Conservation (phyloP, 2,888 invertebrate genomes). For the Brenthis daphne region DNA sequence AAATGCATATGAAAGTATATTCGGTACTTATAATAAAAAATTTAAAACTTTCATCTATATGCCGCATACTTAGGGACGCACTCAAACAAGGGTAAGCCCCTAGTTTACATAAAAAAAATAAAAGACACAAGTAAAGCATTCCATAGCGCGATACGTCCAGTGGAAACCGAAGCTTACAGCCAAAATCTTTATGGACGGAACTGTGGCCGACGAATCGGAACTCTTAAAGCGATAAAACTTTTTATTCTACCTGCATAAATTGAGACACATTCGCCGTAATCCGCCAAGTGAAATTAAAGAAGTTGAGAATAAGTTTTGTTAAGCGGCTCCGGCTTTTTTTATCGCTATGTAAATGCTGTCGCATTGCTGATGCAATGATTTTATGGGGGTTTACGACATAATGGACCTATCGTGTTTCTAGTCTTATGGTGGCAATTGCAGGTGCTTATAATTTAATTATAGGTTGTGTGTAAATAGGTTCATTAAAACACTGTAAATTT, state of each 20-base stretch:
- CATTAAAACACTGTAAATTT: too few relatives aligned
- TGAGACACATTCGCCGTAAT: slow-evolving; percentile 57
- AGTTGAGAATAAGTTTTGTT: slow-evolving; percentile 60
- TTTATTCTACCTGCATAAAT: slow-evolving; percentile 59
- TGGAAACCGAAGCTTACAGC: slow-evolving; percentile 15
- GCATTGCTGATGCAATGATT: slow-evolving; percentile 20
- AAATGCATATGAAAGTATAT: too few relatives aligned
- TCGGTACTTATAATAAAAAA: too few relatives aligned
- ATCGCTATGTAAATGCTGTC: slow-evolving; percentile 25
- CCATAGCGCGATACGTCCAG: slow-evolving; percentile 10
- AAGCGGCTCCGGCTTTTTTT: slow-evolving; percentile 43
- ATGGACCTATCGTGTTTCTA: not conserved
- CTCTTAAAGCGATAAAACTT: slow-evolving; percentile 54
- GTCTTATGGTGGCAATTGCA: too few relatives aligned
- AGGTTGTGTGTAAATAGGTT: too few relatives aligned
- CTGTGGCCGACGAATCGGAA: slow-evolving; percentile 38
- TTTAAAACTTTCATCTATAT: too few relatives aligned
- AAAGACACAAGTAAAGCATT: too few relatives aligned
- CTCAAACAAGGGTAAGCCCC: too few relatives aligned
- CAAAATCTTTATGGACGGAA: slow-evolving; percentile 33
- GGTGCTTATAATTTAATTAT: too few relatives aligned
- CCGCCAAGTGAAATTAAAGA: slow-evolving; percentile 62
- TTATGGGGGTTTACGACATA: not conserved
- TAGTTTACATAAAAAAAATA: too few relatives aligned
- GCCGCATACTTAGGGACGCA: too few relatives aligned